Base-by-base conservation (phyloP, 2,797 vertebrate genomes). In the Urocyon cinereoargenteus region DNA sequence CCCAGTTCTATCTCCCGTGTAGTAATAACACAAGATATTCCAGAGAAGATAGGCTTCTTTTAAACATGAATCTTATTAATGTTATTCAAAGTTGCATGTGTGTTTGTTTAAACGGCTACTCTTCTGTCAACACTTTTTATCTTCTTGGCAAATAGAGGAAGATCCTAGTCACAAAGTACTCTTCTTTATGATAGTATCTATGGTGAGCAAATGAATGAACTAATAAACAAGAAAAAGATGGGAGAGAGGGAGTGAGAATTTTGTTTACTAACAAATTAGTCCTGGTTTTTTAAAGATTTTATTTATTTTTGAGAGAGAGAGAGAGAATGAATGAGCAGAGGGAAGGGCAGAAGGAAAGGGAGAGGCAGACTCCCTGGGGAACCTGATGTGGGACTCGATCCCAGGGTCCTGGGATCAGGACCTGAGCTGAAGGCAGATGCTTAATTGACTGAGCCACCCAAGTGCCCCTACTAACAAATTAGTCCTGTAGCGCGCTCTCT, bases 51-150 rank as follows among this genome's bases (percentile, higher is more conserved):
- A 66, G 64, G 2, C 24, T 66, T 73, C 75, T 73, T 84, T 83
- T 64, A 95, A 97, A 81, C 59, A 91, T n/a, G 1, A 15, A n/a
- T 66, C 68, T 84, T 96, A 75, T 28, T 91, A 66, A 62, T n/a
- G 31, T 88, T 51, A 61, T 22, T 51, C 75, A 86, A 91, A 94
- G 64, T 73, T 53, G 10, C 26, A 12, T 22, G 31, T 68, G 13
- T 81, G 68, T 96, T 84, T 70, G n/a, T 72, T 66, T 77, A 92
- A 96, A 21, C 70, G 49, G 3, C 22, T 79, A 49, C 31, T 53
- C 49, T 91, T 93, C 55, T 73, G 3, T 85, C 51, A 78, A 59
- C 28, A 64, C 84, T 68, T 61, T 18, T 51, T 81, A 82, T 24
- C 55, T 90, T 92, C 57, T 19, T 87, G 70, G 36, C 57, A 93